Percentiles rank a stretch among this genome's conserved stretches.
These are phyloP conservation scores for Dromas ardeola DNA, from an alignment of 2,113 vertebrate species.

Conservation along the genomic window DNA sequence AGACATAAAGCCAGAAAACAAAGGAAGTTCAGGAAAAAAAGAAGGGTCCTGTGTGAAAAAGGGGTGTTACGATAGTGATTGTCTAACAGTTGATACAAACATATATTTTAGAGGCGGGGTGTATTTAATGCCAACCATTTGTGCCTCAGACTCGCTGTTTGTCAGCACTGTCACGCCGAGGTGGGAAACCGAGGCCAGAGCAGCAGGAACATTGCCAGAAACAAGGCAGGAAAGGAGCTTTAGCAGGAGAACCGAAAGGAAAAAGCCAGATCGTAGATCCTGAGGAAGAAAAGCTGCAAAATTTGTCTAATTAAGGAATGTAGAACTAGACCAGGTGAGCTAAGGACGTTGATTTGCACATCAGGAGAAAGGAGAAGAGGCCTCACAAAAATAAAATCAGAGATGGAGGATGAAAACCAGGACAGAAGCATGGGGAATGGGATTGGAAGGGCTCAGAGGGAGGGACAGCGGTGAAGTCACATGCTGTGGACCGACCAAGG, in stretches of 20 bases:
- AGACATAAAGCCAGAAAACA: not conserved
- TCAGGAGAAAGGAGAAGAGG: conserved; percentile 45
- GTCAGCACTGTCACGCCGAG: not conserved
- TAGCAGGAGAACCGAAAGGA: not conserved
- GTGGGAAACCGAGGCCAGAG: not conserved
- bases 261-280: not conserved
- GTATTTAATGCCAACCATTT: not conserved
- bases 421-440: conserved; percentile 50
- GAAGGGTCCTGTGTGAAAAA: not conserved
- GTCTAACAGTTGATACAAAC: not conserved
- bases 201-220: not conserved
- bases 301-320: conserved; percentile 59
- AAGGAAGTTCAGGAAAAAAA: not conserved
- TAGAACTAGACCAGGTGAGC: conserved; percentile 63
- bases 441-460: conserved; percentile 36
- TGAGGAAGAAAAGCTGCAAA: conserved; percentile 7
- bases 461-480: not conserved
- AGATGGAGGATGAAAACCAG: conserved; percentile 46
- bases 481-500: conserved; percentile 1
- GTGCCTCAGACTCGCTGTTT: not conserved
- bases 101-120: not conserved
- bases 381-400: conserved; percentile 55
- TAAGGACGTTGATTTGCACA: conserved; percentile 46
- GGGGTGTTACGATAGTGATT: not conserved
- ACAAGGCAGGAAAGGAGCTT: not conserved